Base-by-base conservation (phyloP, 2,888 invertebrate species). In the Charanyca ferruginea region DNA sequence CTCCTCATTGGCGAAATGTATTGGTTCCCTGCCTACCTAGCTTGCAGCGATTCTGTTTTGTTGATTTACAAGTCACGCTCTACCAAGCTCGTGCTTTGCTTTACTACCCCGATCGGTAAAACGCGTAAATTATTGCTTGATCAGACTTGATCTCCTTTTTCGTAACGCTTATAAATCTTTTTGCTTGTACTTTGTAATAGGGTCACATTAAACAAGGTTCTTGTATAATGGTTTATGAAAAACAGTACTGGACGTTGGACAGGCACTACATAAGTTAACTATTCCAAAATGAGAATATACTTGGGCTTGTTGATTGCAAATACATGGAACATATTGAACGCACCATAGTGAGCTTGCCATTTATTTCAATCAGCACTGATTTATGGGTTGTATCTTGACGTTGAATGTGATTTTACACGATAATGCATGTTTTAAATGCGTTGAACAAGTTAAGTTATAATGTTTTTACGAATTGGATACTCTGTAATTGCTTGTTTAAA, bases 11-110 rank as follows among this genome's bases (percentile, higher is more conserved):
- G 85, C 78, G 77, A 87, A 86, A 84, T 84, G 82, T 86, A 88
- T 87, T 79, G 79, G 73, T 81, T 77, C 79, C 75, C 68, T 69
- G 73, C 75, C 60, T 67, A 74, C 73, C 68, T 73, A 80, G 74
- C 66, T 77, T 67, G 73, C 73, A 79, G 63, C 79, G 81, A 85
- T 80, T 55, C 74, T 79, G 82, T 85, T 85, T 81, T 61, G 63
- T 81, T 85, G 89, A 91, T 92, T 90, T 89, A 90, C 89, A 88
- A 90, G 87, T 90, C 90, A 91, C 89, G 90, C 85, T 88, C 81
- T 86, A 87, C 86, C 87, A 88, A 89, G 89, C 83, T 89, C 86
- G 87, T 87, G 89, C 83, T 87, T 84, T 84, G 79, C 83, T 86
- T 83, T 84, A 78, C 79, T 85, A 84, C 85, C 83, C 77, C 74